Base-by-base conservation (phyloP, 2,797 vertebrate genomes). In the Hyperoplus immaculatus region DNA sequence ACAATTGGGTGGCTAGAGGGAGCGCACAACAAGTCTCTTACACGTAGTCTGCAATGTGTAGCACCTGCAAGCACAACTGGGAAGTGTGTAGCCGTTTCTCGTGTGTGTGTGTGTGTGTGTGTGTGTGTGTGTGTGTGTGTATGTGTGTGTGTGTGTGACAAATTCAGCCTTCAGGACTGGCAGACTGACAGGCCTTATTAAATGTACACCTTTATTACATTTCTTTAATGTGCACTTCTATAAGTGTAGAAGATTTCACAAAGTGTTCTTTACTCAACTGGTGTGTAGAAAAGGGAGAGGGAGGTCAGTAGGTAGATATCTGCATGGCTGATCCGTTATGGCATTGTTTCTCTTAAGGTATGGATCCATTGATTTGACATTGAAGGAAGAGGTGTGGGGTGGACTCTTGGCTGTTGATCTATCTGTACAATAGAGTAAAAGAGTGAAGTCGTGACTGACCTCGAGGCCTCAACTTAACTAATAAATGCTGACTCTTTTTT, bases 21-120 rank as follows among this genome's bases (percentile, higher is more conserved):
- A 87, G 73, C 78, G 80, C 82, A 92, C 87, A 91, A 90, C 85
- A 87, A 90, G 79, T 81, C 53, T 53, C 18, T n/a, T 55, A 66
- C 75, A 85, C 72, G 51, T 42, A 78, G 84, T 81, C 59, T 84
- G 73, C 75, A 80, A 29, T 29, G 29, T 81, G 69, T 69, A 46
- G 42, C 73, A 18, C 70, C 68, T 80, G 72, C 67, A 71, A 60
- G 45, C 46, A 61, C 38, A 10, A 78, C 51, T 67, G 45, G 4
- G 41, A 2, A 65, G 58, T 29, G 29, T 70, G 6, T 43, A 36
- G 58, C 15, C 21, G 8, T 45, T 16, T 60, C 29, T 29, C 29
- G 14, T 67, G 41, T 42, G 38, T 36, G 29, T 54, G 46, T 45
- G 38, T 63, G 38, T 29, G 58, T 29, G 38, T 70, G 6, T 43